phyloP scores from a whole-genome alignment of 2,113 vertebrate genomes.

The Pithys albifrons region DNA sequence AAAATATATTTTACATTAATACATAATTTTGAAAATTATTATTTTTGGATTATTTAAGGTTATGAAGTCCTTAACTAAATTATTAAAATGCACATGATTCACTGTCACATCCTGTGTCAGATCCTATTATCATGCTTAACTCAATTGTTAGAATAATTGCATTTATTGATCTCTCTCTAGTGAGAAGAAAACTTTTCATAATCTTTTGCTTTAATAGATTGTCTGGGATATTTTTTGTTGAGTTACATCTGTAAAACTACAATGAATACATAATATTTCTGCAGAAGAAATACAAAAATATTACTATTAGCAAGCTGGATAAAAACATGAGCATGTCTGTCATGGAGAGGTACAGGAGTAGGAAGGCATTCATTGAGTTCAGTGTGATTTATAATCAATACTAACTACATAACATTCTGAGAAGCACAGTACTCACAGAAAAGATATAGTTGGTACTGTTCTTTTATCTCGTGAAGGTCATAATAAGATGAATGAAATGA shows the following conservation, averaged over 20 bases:
- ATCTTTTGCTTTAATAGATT: background rate
- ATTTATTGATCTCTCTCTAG: slow-evolving; percentile 8
- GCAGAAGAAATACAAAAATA: slow-evolving; percentile 13
- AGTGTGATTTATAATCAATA: slow-evolving; percentile 67
- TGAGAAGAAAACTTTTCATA: background rate
- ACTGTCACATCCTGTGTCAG: background rate
- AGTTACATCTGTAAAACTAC: background rate
- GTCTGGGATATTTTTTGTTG: background rate
- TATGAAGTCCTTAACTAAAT: background rate
- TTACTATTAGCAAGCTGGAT: background rate
- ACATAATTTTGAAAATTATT: background rate
- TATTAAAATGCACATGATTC: background rate
- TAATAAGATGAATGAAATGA: slow-evolving; percentile 39
- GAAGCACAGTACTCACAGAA: background rate
- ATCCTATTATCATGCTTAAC: background rate
- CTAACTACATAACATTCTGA: slow-evolving; percentile 57
- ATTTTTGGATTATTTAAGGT: background rate
- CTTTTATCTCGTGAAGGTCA: slow-evolving; percentile 62
- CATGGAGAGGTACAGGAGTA: background rate
- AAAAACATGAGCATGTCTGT: background rate
- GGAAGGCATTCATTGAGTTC: background rate
- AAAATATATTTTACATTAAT: background rate
- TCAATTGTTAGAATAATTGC: background rate
- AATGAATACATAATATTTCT: background rate
- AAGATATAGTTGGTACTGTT: background rate